Percentiles rank a stretch among this genome's conserved stretches.
Conservation (phyloP, 2,797 vertebrate species). For the Thunnus albacares region DNA sequence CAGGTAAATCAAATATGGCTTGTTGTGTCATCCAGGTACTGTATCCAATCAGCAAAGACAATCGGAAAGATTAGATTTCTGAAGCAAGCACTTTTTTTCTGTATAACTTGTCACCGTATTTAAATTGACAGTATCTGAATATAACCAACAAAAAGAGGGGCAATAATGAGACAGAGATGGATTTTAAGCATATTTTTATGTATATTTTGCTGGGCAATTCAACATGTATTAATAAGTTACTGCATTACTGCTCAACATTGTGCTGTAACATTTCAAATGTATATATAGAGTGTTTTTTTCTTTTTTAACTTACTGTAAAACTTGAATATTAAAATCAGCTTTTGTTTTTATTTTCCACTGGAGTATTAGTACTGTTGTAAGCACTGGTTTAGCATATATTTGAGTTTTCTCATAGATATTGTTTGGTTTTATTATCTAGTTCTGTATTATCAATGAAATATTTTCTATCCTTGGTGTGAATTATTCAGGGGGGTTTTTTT, state of each 20-base stretch:
- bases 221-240: conserved; percentile 9
- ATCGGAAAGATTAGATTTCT: conserved; percentile 18
- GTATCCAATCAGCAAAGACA: conserved; percentile 27
- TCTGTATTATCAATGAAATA: background rate
- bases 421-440: background rate
- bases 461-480: conserved; percentile 18
- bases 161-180: background rate
- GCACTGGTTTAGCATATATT: conserved; percentile 17
- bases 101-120: conserved; percentile 13
- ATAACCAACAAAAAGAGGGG: conserved; percentile 10
- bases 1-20: conserved; percentile 3
- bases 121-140: conserved; percentile 21
- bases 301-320: conserved; percentile 3
- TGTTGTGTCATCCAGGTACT: conserved; percentile 66
- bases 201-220: conserved; percentile 36
- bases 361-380: conserved; percentile 7
- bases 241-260: background rate
- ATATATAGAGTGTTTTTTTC: background rate
- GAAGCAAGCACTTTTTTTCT: conserved; percentile 17
- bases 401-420: background rate
- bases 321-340: conserved; percentile 12
- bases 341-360: conserved; percentile 10
- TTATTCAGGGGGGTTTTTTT: background rate
- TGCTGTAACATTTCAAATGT: conserved; percentile 16
- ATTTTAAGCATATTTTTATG: conserved; percentile 30